phyloP scores from a whole-genome alignment of 2,888 invertebrate species.

The Sphaerophoria taeniata region DNA sequence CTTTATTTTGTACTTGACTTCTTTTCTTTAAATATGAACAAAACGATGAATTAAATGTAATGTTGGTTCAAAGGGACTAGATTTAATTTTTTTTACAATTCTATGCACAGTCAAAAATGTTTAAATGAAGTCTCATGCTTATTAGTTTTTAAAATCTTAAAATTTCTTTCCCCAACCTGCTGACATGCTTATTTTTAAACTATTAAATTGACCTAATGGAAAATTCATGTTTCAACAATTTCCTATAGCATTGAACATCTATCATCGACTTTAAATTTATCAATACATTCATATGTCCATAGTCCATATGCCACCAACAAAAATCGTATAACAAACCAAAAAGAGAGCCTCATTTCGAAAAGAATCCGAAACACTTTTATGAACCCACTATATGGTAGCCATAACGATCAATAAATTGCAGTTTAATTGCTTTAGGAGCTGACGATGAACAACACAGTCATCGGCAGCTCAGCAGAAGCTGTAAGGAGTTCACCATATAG shows the following conservation, averaged over 20 bases:
- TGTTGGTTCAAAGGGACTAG: too few relatives aligned
- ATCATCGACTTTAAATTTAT: slow-evolving; percentile 61
- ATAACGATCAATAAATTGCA: slow-evolving; percentile 76
- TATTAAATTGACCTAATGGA: slow-evolving; percentile 62
- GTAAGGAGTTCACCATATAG: slow-evolving; percentile 48
- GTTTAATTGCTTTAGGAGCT: slow-evolving; percentile 76
- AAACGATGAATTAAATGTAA: too few relatives aligned
- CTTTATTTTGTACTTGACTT: too few relatives aligned
- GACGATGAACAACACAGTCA: slow-evolving; percentile 74
- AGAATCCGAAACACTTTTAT: slow-evolving; percentile 68
- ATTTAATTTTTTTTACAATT: too few relatives aligned
- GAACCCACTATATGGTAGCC: slow-evolving; percentile 74
- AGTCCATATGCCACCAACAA: slow-evolving; percentile 7
- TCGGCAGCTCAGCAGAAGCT: slow-evolving; percentile 26
- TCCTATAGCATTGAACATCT: slow-evolving; percentile 4
- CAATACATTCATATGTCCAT: slow-evolving; percentile 48
- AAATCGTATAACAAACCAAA: slow-evolving; percentile 10
- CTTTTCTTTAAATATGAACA: too few relatives aligned
- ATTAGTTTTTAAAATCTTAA: slow-evolving; percentile 8
- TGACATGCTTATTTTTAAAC: slow-evolving; percentile 12
- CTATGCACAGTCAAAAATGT: too few relatives aligned
- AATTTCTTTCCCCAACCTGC: slow-evolving; percentile 18
- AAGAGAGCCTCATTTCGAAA: neutral
- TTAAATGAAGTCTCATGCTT: neutral
- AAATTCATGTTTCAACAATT: slow-evolving; percentile 52